Evolutionary conservation across 2,797 vertebrate species (phyloP).

Genomic region (Darevskia mixta): DNA sequence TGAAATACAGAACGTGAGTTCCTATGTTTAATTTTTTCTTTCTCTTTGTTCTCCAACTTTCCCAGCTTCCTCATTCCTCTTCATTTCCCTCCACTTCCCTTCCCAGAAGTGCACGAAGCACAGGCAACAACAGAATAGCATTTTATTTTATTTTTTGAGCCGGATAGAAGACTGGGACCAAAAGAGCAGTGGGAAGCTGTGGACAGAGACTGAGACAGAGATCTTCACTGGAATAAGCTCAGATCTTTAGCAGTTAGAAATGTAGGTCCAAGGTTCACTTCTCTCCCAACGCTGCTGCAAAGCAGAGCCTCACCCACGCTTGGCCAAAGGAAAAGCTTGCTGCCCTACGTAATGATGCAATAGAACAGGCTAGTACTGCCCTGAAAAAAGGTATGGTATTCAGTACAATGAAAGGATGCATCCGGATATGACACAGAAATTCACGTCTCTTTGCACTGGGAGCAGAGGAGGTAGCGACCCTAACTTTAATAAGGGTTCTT

Average conservation of each 20-base stretch:
- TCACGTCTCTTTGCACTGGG: constrained; percentile 67
- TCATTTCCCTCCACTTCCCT: neutral
- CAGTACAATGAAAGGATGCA: neutral
- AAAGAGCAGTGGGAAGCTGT: constrained; percentile 28
- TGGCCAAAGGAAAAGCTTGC: neutral
- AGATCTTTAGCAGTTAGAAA: constrained; percentile 29
- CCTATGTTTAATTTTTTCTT: neutral
- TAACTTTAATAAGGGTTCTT: constrained; percentile 79
- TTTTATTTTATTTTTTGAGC: neutral
- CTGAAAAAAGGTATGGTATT: constrained; percentile 30
- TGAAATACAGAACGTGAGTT: neutral
- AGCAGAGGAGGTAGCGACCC: constrained; percentile 74
- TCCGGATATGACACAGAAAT: constrained; percentile 64
- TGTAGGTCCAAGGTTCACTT: constrained; percentile 31
- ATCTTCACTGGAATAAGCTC: constrained; percentile 15
- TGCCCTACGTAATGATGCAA: constrained; percentile 5
- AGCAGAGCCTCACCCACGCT: neutral
- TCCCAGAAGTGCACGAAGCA: neutral
- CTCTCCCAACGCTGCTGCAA: constrained; percentile 25
- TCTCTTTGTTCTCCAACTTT: neutral
- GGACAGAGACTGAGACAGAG: neutral
- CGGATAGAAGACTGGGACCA: neutral
- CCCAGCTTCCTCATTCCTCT: constrained; percentile 8
- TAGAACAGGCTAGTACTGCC: constrained; percentile 43
- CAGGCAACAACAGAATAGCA: neutral